These are phyloP conservation scores for Epinephelus lanceolatus DNA, from an alignment of 2,113 vertebrate genomes.

Conservation along the genomic window DNA sequence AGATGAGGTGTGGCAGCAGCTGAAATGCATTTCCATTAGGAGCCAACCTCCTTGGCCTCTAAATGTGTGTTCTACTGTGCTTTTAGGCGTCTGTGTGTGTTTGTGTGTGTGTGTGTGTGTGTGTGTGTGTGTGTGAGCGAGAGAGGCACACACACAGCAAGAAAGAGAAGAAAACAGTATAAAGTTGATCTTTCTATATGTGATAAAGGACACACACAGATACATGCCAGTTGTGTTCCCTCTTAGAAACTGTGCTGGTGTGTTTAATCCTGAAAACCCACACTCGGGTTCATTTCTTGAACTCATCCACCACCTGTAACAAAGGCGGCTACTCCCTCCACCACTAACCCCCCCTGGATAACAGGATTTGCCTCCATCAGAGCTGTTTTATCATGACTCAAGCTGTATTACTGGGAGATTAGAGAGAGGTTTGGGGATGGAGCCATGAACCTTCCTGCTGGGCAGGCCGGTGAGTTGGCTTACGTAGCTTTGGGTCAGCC, in stretches of 20 bases:
- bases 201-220: conserved; percentile 20
- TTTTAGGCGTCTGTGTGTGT: conserved; percentile 33
- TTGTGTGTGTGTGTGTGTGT: not conserved
- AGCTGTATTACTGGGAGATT: conserved; percentile 78
- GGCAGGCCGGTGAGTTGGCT: conserved; percentile 28
- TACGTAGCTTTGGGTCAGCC: conserved; percentile 18
- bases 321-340: conserved; percentile 48
- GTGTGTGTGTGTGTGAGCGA: not conserved
- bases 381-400: conserved; percentile 80
- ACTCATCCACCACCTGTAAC: conserved; percentile 63
- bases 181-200: not conserved
- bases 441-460: conserved; percentile 53
- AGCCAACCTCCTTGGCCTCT: conserved; percentile 62
- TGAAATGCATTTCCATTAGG: conserved; percentile 79
- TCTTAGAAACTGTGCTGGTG: conserved; percentile 25
- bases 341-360: conserved; percentile 44
- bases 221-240: not conserved
- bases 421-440: conserved; percentile 62
- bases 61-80: conserved; percentile 51
- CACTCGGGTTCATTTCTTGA: conserved; percentile 56
- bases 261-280: conserved; percentile 69
- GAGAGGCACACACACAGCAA: not conserved
- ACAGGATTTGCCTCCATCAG: conserved; percentile 78
- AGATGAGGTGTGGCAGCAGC: conserved; percentile 69
- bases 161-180: not conserved